These are phyloP conservation scores for Pica pica DNA, from an alignment of 2,113 vertebrate genomes.

Conservation along the genomic window DNA sequence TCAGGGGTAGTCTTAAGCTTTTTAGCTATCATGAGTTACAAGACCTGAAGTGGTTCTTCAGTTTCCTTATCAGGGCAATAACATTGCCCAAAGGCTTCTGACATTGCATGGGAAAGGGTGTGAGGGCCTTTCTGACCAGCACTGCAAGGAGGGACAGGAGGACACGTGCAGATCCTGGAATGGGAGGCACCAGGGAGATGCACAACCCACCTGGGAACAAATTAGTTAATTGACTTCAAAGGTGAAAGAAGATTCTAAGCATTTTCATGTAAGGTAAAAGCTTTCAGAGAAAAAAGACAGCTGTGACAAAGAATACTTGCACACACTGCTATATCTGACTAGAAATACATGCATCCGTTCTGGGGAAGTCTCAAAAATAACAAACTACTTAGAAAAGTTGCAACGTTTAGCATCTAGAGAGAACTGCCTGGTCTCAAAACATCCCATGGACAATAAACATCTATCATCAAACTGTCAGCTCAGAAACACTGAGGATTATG, in stretches of 20 bases:
- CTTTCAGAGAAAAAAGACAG: not conserved
- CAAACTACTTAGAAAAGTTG: not conserved
- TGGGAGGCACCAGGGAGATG: not conserved
- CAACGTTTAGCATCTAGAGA: not conserved
- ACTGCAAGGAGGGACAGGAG: not conserved
- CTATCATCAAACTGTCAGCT: not conserved
- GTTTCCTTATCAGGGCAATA: constrained; percentile 22
- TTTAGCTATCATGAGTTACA: not conserved
- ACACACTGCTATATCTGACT: not conserved
- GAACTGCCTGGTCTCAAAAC: not conserved
- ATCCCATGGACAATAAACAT: not conserved
- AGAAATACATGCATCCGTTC: not conserved
- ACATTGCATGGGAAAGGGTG: not conserved
- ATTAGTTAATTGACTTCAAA: not conserved
- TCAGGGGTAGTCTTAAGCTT: not conserved
- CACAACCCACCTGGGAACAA: not conserved
- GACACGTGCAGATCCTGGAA: not conserved
- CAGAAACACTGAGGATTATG: not conserved
- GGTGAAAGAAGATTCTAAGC: not conserved
- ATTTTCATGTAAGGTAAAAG: not conserved
- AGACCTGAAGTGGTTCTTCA: constrained; percentile 25
- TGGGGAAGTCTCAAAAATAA: not conserved
- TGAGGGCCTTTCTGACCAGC: not conserved
- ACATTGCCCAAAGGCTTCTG: not conserved
- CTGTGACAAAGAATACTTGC: not conserved